These are phyloP conservation scores for Procavia capensis DNA, from an alignment of 2,113 vertebrate species.

Conservation along the genomic window DNA sequence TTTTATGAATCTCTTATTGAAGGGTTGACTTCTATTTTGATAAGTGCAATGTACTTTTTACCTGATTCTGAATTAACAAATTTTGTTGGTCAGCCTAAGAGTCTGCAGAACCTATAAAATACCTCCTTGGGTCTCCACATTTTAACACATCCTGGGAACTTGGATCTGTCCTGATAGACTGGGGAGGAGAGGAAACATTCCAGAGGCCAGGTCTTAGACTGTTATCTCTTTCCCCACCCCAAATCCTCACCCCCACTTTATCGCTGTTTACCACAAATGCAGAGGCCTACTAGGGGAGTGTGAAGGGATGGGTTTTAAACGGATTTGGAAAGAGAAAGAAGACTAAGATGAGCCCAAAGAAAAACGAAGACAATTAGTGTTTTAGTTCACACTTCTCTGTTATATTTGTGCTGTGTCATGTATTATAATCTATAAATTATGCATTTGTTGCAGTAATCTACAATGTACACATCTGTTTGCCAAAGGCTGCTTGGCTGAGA, in stretches of 20 bases:
- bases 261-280: constrained; percentile 67
- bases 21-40: constrained; percentile 46
- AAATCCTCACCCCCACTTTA: constrained; percentile 67
- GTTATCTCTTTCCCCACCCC: constrained; percentile 65
- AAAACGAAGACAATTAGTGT: neutral
- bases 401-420: neutral
- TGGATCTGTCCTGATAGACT: constrained; percentile 55
- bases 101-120: constrained; percentile 16
- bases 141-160: constrained; percentile 30
- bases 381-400: neutral
- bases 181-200: constrained; percentile 71
- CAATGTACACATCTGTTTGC: neutral
- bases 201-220: constrained; percentile 47
- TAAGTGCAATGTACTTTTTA: neutral
- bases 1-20: constrained; percentile 38
- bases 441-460: neutral
- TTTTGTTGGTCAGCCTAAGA: constrained; percentile 2
- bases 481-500: constrained; percentile 55
- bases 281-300: constrained; percentile 64
- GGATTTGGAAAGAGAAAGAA: constrained; percentile 13
- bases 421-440: neutral
- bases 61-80: constrained; percentile 43
- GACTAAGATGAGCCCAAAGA: constrained; percentile 14
- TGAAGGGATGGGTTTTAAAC: constrained; percentile 55
- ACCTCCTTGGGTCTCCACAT: neutral